Evolutionary conservation across 92 coral and sea anemone genomes (phyloP), one percentile per base, ranked within the genome.

Genomic region (Umimayanthus kanabou): DNA sequence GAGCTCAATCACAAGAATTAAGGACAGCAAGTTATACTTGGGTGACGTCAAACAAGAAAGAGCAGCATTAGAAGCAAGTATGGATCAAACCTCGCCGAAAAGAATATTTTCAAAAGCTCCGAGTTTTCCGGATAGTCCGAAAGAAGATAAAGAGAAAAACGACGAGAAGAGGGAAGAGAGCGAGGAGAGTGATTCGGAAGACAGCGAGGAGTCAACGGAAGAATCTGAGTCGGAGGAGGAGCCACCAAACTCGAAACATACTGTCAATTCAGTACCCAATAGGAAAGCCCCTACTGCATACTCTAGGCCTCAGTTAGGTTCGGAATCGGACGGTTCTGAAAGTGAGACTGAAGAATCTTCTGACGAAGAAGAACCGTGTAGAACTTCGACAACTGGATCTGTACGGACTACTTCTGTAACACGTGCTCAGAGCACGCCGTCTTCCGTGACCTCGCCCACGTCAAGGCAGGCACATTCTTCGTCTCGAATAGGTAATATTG

Each of bases 1-100:
- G 94, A 93, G 97, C 88, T 97, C 99, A 65, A 97, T 97, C 89
- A 97, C 99, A 76, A 93, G 99, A 80, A 97, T 97, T 73, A 97
- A 97, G 90, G 99, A 97, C 89, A 97, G 93, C 71, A 94, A 96
- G 84, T 83, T 96, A 69, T 95, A 93, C 88, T 92, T 93, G 89
- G 92, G 93, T 43, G 99, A 97, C 88, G 96, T 95, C 78, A 92
- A 90, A 78, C 96, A 97, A 86, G 99, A 97, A 79, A 91, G 98
- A 33, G 94, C 93, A 13, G 74, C 86, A 84, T 88, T 94, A 79
- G 94, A 91, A 43, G 96, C 95, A 18, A 92, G 93, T 84, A 85
- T 85, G 82, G 98, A 94, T 30, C 77, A 61, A 20, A 84, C 91
- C 5, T 93, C 94, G 49, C 89, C 96, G 65, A 94, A 93, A 76